These are phyloP conservation scores for Eospalax fontanierii DNA, from an alignment of 2,797 vertebrate species.

Conservation along the genomic window DNA sequence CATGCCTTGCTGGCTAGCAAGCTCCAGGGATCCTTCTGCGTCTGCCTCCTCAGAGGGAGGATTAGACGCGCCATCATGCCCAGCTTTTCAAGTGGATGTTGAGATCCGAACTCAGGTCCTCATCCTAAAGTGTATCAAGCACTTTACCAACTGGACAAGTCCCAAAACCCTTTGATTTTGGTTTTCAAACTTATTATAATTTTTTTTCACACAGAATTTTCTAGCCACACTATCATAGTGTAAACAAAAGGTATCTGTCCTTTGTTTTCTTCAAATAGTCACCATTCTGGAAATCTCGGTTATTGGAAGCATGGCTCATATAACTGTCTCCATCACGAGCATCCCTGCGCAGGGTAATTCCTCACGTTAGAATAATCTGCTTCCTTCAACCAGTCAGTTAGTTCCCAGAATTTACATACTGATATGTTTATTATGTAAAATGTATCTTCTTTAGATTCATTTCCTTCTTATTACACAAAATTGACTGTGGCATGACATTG, in stretches of 20 bases:
- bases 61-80: rapidly evolving
- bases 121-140: not conserved
- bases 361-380: not conserved
- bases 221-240: not conserved
- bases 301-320: rapidly evolving
- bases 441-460: not conserved
- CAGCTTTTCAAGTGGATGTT: rapidly evolving
- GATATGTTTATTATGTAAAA: not conserved
- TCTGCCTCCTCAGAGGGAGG: not conserved
- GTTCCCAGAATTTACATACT: not conserved
- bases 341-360: not conserved
- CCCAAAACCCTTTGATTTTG: not conserved
- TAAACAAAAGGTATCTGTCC: not conserved
- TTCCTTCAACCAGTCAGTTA: not conserved
- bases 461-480: not conserved
- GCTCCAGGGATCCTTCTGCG: not conserved
- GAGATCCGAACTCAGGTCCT: not conserved
- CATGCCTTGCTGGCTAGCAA: not conserved
- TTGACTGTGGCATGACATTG: not conserved
- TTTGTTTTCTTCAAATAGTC: not conserved
- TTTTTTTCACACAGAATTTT: not conserved
- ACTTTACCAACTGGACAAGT: not conserved
- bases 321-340: rapidly evolving
- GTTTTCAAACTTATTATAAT: not conserved
- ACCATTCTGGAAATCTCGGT: not conserved